Conservation (phyloP, 2,797 vertebrate species). For the Phoebastria nigripes region DNA sequence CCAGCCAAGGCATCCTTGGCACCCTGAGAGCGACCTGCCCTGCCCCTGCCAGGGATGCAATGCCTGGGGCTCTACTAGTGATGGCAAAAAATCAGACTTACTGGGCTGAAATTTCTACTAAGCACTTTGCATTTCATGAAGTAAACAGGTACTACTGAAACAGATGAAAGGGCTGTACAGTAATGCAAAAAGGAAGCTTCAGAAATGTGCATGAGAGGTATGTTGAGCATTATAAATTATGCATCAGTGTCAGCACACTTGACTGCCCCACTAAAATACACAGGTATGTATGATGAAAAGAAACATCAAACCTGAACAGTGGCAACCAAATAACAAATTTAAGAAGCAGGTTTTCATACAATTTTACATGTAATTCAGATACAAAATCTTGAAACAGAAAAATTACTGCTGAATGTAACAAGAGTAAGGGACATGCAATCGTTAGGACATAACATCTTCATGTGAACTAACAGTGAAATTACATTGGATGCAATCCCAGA, state of each 20-base stretch:
- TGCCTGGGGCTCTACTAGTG: background rate
- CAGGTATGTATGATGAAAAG: background rate
- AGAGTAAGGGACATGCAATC: background rate
- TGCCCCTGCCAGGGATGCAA: background rate
- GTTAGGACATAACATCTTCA: background rate
- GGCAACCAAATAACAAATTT: background rate
- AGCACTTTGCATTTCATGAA: background rate
- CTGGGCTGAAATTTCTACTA: background rate
- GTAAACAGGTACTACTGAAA: background rate
- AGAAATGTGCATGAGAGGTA: background rate
- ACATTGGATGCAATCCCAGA: background rate
- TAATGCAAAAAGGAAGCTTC: background rate
- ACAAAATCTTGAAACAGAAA: background rate
- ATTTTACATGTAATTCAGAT: background rate
- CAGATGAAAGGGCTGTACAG: background rate
- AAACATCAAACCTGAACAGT: background rate
- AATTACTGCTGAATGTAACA: background rate
- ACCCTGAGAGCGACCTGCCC: background rate
- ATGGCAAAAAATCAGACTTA: background rate
- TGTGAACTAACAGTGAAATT: background rate
- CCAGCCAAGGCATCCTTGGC: background rate
- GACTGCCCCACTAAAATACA: background rate
- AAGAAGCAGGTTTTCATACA: background rate
- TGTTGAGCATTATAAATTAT: background rate
- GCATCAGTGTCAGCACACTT: background rate